phyloP scores from a whole-genome alignment of 1,140 invertebrate species.

The Zaprionus vittiger region DNA sequence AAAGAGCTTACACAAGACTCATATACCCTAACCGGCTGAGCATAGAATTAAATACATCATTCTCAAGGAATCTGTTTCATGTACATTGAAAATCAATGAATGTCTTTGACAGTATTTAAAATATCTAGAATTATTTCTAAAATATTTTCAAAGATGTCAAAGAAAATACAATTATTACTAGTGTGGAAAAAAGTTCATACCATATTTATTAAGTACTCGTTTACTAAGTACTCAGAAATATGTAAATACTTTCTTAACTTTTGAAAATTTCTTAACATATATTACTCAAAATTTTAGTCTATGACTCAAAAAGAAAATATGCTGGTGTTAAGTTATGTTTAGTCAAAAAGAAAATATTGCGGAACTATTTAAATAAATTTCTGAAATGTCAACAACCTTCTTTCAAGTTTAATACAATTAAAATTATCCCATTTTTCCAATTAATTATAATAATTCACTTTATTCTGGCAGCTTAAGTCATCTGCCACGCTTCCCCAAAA shows the following conservation, averaged over 20 bases:
- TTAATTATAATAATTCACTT: constrained; percentile 2
- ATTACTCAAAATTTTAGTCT: neutral
- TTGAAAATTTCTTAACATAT: neutral
- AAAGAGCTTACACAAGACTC: constrained; percentile 54
- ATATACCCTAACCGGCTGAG: constrained; percentile 26
- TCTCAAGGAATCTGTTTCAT: neutral
- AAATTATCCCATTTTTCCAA: neutral
- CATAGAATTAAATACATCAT: constrained; percentile 3
- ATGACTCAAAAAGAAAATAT: accelerated
- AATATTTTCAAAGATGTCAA: neutral
- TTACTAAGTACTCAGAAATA: neutral
- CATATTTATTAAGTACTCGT: too few species aligned
- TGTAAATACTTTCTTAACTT: neutral
- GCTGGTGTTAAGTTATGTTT: neutral
- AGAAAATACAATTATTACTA: too few species aligned
- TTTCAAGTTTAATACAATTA: neutral
- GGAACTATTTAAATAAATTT: neutral
- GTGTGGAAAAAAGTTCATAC: too few species aligned
- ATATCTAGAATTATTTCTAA: neutral
- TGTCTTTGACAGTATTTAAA: neutral
- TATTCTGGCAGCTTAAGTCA: neutral
- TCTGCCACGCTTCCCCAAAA: neutral
- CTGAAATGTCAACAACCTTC: neutral
- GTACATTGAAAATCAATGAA: neutral
- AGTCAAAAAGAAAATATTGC: neutral